Percentiles rank a stretch among this genome's conserved stretches.
phyloP scores from a whole-genome alignment of 2,113 vertebrate genomes.

The Rhabdomys dilectus region DNA sequence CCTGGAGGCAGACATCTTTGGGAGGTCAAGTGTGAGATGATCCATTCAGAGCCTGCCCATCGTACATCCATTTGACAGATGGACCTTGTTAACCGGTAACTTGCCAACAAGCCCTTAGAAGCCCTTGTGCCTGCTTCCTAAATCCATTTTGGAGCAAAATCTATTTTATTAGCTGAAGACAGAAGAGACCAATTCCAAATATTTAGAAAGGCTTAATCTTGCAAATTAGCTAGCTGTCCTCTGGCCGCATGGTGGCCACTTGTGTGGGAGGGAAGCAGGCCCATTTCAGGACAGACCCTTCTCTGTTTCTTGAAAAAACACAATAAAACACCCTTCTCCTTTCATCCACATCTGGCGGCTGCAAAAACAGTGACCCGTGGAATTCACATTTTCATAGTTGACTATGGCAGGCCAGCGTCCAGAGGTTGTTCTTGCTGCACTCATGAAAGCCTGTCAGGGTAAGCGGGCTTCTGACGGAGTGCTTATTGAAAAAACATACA shows the following conservation, averaged over 20 bases:
- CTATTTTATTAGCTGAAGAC: slow-evolving; percentile 87
- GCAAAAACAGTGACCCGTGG: slow-evolving; percentile 90
- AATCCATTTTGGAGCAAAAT: slow-evolving; percentile 83
- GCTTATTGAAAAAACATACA: slow-evolving; percentile 89
- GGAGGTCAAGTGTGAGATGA: neutral
- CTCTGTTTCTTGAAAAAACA: slow-evolving; percentile 91
- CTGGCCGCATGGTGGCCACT: slow-evolving; percentile 87
- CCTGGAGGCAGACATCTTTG: neutral
- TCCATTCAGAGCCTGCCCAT: neutral
- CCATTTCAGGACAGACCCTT: slow-evolving; percentile 87
- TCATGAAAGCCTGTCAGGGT: slow-evolving; percentile 86
- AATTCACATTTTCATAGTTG: slow-evolving; percentile 89
- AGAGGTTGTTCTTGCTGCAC: slow-evolving; percentile 87
- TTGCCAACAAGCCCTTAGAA: slow-evolving; percentile 75
- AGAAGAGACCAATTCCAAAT: slow-evolving; percentile 88
- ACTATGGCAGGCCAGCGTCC: slow-evolving; percentile 83
- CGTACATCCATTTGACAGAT: slow-evolving; percentile 62
- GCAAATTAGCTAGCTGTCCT: slow-evolving; percentile 86
- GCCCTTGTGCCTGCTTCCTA: slow-evolving; percentile 82
- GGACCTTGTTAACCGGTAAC: slow-evolving; percentile 74
- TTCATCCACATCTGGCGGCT: slow-evolving; percentile 93
- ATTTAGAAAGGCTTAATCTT: slow-evolving; percentile 83
- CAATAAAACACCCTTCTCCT: slow-evolving; percentile 92
- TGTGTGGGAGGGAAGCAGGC: slow-evolving; percentile 83
- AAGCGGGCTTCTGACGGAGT: slow-evolving; percentile 83